Percentiles rank a stretch among this genome's conserved stretches.
These are phyloP conservation scores for Halcyon leucocephala DNA, from an alignment of 2,797 vertebrate genomes.

Conservation along the genomic window DNA sequence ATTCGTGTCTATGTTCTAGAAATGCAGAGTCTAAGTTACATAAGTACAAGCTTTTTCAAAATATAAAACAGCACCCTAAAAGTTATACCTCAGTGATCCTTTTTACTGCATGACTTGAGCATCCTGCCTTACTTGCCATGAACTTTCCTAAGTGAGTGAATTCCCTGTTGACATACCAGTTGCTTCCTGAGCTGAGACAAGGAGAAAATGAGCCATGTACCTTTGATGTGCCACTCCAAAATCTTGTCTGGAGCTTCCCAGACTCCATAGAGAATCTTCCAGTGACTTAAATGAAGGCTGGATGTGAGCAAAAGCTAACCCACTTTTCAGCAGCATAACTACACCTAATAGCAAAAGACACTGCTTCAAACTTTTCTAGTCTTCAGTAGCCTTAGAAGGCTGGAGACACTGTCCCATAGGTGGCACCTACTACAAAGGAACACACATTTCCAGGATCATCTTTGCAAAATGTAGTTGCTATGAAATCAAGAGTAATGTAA, in stretches of 20 bases:
- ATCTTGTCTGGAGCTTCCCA: background rate
- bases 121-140: background rate
- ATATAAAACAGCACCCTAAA: background rate
- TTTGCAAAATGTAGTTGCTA: background rate
- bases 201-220: background rate
- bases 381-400: background rate
- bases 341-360: background rate
- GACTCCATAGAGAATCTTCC: background rate
- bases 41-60: background rate
- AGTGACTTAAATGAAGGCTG: background rate
- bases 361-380: background rate
- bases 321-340: background rate
- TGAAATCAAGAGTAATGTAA: background rate
- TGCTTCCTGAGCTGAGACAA: background rate
- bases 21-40: background rate
- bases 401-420: background rate
- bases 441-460: background rate
- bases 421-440: background rate
- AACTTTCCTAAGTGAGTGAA: background rate
- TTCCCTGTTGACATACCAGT: background rate
- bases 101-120: background rate
- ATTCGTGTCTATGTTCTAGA: background rate
- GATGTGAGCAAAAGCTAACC: background rate
- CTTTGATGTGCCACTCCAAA: background rate
- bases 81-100: background rate